Conservation (phyloP, 2,888 invertebrate genomes). For the Acleris emargana region DNA sequence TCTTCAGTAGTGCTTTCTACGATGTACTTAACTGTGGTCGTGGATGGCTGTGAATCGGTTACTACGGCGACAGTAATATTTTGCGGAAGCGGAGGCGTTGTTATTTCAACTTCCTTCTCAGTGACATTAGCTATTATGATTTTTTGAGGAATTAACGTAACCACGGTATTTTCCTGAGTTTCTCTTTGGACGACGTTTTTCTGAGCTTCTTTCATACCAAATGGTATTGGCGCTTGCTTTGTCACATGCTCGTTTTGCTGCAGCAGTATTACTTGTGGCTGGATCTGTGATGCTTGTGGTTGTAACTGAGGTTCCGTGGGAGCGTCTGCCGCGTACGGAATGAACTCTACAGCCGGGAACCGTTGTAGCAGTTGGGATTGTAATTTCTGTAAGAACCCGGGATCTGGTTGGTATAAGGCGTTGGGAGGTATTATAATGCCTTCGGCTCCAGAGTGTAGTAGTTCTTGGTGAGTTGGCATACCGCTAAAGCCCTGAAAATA, state of each 20-base stretch:
- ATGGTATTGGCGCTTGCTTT: conserved; percentile 54
- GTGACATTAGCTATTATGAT: conserved; percentile 55
- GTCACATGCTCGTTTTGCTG: conserved; percentile 61
- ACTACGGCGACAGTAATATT: conserved; percentile 59
- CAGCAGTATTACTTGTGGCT: conserved; percentile 55
- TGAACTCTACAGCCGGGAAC: conserved; percentile 70
- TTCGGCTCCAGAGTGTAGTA: conserved; percentile 63
- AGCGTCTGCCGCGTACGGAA: conserved; percentile 68
- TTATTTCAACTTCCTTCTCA: conserved; percentile 54
- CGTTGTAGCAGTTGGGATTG: conserved; percentile 70
- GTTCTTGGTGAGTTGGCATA: conserved; percentile 64
- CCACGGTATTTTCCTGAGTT: conserved; percentile 63
- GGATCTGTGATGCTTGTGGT: conserved; percentile 26
- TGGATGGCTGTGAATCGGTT: conserved; percentile 58
- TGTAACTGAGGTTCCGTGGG: conserved; percentile 41
- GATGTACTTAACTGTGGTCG: conserved; percentile 63
- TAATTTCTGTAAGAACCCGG: conserved; percentile 73
- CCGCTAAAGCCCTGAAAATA: conserved; percentile 55
- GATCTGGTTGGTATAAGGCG: conserved; percentile 80
- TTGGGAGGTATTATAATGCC: conserved; percentile 69
- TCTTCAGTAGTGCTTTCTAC: conserved; percentile 59
- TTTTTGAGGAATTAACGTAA: conserved; percentile 62
- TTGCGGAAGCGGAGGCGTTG: conserved; percentile 52
- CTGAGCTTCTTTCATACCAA: conserved; percentile 52
- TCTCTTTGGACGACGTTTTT: conserved; percentile 72